phyloP scores from a whole-genome alignment of 2,888 invertebrate genomes.

The Orthonevra nobilis region DNA sequence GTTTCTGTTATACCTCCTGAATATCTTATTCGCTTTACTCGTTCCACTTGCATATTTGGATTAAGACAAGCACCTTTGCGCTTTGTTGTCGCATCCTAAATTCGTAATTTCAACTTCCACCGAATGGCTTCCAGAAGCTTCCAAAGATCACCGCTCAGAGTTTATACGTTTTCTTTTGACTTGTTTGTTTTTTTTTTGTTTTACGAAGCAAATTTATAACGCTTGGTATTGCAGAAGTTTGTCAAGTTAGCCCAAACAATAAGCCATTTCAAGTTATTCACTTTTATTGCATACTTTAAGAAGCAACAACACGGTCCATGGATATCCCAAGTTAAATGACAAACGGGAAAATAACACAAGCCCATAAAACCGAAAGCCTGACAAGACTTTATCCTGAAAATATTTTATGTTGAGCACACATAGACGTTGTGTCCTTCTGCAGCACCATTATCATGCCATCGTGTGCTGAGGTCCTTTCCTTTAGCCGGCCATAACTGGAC shows the following conservation, averaged over 20 bases:
- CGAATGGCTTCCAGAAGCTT: too few species aligned
- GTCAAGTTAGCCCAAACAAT: slow-evolving; percentile 7
- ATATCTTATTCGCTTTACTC: too few species aligned
- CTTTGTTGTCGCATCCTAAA: slow-evolving; percentile 7
- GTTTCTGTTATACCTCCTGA: too few species aligned
- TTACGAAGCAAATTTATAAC: not conserved
- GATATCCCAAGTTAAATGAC: slow-evolving; percentile 28
- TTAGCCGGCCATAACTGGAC: slow-evolving; percentile 30
- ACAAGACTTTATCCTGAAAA: slow-evolving; percentile 29
- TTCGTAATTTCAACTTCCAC: not conserved
- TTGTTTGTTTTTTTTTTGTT: not conserved
- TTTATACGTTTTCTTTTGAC: slow-evolving; percentile 15
- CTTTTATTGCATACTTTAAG: slow-evolving; percentile 45
- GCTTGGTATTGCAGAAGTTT: not conserved
- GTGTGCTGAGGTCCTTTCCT: not conserved
- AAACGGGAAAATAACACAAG: slow-evolving; percentile 23
- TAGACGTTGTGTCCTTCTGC: slow-evolving; percentile 6
- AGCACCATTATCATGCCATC: not conserved
- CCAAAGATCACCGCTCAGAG: slow-evolving; percentile 2
- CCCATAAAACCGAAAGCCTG: slow-evolving; percentile 35
- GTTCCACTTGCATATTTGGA: too few species aligned
- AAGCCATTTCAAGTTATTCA: slow-evolving; percentile 28
- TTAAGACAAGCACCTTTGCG: too few species aligned
- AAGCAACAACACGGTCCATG: slow-evolving; percentile 16
- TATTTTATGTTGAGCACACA: slow-evolving; percentile 18